Evolutionary conservation across 2,113 vertebrate genomes (phyloP), one percentile per base, ranked within the genome.

Genomic region (Rhodinocichla rosea): DNA sequence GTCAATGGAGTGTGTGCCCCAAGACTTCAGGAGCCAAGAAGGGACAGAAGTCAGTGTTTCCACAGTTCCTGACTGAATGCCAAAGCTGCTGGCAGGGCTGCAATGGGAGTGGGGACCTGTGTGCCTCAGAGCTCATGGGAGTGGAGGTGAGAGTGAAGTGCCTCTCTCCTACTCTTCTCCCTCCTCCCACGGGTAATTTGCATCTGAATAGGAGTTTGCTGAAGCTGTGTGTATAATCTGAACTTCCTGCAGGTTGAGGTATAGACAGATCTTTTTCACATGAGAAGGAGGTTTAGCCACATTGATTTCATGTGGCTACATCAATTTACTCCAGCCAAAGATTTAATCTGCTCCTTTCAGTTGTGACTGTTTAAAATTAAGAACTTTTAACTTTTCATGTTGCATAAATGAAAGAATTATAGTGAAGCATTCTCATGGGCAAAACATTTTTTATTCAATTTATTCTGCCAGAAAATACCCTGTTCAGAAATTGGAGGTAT

Each of bases 41-140:
- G 21, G 40, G 45, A 18, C 7, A 35, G 40, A 37, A 71, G 5
- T 45, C 40, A 23, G 13, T 5, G 14, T 63, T 92, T 73, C 35
- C 13, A 3, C 1, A 0, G 35, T 26, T 59, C 12, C 65, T 49
- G 55, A 18, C 20, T 22, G 62, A 57, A 37, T 2, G 3, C 3
- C 33, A 23, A 52, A 35, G 63, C 57, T 87, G 63, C 35, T 47
- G 42, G 44, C 57, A 35, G 23, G 60, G 33, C 56, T 87, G 78
- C 0, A 5, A 2, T 35, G 8, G 0, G 3, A 15, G 16, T 19
- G 42, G 24, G 45, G 59, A 52, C 19, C n/a, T 1, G 1, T 4
- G 0, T 5, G 22, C 17, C 26, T 78, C 21, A 3, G 1, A 30
- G 37, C 18, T 14, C 21, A 65, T 33, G 64, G 32, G 17, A 94